These are phyloP conservation scores for Tapera naevia DNA, from an alignment of 2,797 vertebrate genomes.

Conservation along the genomic window DNA sequence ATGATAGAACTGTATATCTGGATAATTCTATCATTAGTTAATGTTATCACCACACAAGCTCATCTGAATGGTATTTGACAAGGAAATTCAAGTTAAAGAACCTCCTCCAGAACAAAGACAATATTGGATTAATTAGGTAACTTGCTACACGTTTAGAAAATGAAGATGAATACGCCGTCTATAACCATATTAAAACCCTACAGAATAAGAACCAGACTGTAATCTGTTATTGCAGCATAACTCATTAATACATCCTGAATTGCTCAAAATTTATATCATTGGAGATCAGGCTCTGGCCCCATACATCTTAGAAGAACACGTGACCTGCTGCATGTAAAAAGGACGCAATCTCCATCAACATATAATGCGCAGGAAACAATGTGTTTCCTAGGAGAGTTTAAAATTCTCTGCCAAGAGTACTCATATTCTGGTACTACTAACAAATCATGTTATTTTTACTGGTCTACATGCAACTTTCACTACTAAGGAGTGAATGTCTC, in stretches of 20 bases:
- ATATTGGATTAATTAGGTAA: slow-evolving; percentile 49
- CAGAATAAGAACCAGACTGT: slow-evolving; percentile 1
- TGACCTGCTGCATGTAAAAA: neutral
- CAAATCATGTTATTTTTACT: neutral
- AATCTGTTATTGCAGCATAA: slow-evolving; percentile 8
- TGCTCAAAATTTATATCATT: neutral
- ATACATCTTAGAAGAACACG: neutral
- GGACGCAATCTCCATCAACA: neutral
- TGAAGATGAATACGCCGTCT: slow-evolving; percentile 50
- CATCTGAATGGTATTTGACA: slow-evolving; percentile 5
- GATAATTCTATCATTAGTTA: slow-evolving; percentile 29
- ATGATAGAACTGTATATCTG: neutral
- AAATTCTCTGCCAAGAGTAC: neutral
- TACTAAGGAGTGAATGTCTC: neutral
- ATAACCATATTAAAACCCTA: slow-evolving; percentile 31
- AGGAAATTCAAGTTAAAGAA: slow-evolving; percentile 13
- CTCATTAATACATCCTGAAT: slow-evolving; percentile 17
- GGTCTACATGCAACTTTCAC: neutral
- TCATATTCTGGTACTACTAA: neutral
- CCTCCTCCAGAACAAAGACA: slow-evolving; percentile 31
- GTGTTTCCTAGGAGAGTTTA: neutral
- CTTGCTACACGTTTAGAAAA: slow-evolving; percentile 33
- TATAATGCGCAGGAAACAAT: neutral
- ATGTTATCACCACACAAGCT: neutral
- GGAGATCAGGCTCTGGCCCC: neutral